phyloP scores from a whole-genome alignment of 2,888 invertebrate genomes.

The Philhelius pedissequus region DNA sequence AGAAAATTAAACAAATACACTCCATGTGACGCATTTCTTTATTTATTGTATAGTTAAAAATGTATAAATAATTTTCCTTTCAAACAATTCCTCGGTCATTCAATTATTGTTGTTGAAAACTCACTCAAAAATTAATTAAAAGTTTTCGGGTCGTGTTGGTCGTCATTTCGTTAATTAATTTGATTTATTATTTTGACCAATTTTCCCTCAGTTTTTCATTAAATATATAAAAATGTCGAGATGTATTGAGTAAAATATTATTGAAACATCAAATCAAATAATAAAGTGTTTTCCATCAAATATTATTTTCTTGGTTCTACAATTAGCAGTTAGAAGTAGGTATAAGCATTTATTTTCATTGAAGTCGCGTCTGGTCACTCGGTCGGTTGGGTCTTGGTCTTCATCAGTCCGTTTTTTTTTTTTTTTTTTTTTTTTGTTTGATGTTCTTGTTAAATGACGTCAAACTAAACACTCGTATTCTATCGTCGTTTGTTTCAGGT shows the following conservation, averaged over 20 bases:
- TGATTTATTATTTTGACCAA: background rate
- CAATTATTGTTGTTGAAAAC: too few species aligned
- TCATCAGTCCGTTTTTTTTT: conserved; percentile 37
- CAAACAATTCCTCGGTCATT: background rate
- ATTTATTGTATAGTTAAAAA: background rate
- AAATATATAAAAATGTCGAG: background rate
- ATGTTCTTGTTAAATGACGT: conserved; percentile 54
- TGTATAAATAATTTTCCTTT: background rate
- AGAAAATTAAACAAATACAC: too few species aligned
- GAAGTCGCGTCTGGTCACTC: conserved; percentile 60
- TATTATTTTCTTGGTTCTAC: background rate
- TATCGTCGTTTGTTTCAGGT: conserved; percentile 51
- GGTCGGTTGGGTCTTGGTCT: conserved; percentile 41
- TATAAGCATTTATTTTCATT: background rate
- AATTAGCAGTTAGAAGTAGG: background rate
- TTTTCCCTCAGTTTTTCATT: background rate
- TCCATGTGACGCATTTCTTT: too few species aligned
- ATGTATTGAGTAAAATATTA: background rate
- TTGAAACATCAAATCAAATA: background rate
- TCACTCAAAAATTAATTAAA: background rate
- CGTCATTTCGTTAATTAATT: background rate
- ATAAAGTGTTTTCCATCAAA: background rate
- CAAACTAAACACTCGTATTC: conserved; percentile 30
- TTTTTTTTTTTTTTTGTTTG: conserved; percentile 13
- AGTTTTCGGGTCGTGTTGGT: background rate